Evolutionary conservation across 2,113 vertebrate genomes (phyloP).

Genomic region (Prinia subflava): DNA sequence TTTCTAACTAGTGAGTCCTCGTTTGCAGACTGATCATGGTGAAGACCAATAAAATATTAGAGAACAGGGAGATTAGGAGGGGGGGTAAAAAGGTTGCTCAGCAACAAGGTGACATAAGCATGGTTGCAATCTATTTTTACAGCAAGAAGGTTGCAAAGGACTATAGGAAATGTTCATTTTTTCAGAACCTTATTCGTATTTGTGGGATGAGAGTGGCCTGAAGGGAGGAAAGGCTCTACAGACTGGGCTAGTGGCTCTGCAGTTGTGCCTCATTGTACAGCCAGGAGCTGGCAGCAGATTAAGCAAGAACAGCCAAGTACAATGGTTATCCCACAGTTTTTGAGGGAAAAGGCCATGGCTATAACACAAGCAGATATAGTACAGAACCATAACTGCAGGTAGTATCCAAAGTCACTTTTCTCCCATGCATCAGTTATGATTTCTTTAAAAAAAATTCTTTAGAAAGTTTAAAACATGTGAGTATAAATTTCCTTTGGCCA

Average conservation of each 20-base stretch:
- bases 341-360: not conserved
- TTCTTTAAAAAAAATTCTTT: not conserved
- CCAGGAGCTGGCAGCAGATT: not conserved
- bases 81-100: constrained; percentile 35
- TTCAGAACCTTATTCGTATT: not conserved
- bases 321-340: not conserved
- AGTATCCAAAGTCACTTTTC: not conserved
- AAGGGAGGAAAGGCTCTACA: not conserved
- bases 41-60: constrained; percentile 52
- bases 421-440: not conserved
- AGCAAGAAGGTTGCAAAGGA: constrained; percentile 37
- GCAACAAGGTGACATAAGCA: constrained; percentile 64
- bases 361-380: not conserved
- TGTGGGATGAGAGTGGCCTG: not conserved
- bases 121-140: constrained; percentile 68
- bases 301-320: not conserved
- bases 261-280: not conserved
- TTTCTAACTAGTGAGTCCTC: not conserved
- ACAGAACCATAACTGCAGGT: not conserved
- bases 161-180: constrained; percentile 22
- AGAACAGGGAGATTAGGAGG: constrained; percentile 6
- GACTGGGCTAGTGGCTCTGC: not conserved
- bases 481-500: not conserved
- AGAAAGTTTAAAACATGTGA: not conserved
- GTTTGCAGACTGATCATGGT: not conserved